These are phyloP conservation scores for Stictocephala bisonia DNA, from an alignment of 2,888 invertebrate species.

Conservation along the genomic window DNA sequence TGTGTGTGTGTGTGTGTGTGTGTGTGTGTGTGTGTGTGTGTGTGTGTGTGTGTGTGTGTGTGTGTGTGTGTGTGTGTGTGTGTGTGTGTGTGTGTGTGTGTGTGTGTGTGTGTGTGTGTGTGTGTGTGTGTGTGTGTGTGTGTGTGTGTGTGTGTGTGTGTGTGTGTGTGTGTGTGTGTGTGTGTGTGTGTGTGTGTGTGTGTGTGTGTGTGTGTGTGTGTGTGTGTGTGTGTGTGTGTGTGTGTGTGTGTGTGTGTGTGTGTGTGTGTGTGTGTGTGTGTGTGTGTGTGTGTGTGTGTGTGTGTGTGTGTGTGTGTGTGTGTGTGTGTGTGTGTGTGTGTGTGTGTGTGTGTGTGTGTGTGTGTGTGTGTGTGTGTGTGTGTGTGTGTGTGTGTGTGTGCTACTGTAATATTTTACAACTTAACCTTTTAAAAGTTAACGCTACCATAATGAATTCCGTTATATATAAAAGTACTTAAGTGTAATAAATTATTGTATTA, in stretches of 20 bases:
- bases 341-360: background rate
- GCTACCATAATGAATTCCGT: too few species aligned
- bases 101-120: background rate
- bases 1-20: background rate
- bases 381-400: background rate
- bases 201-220: background rate
- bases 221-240: background rate
- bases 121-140: background rate
- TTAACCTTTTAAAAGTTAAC: too few species aligned
- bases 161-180: background rate
- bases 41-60: background rate
- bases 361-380: background rate
- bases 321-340: background rate
- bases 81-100: slow-evolving; percentile 4
- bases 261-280: background rate
- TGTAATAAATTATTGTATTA: too few species aligned
- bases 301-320: background rate
- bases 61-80: background rate
- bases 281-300: background rate
- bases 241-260: background rate
- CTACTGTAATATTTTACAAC: too few species aligned
- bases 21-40: background rate
- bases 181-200: background rate
- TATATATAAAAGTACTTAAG: too few species aligned
- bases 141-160: background rate